Evolutionary conservation across 2,888 invertebrate genomes (phyloP).

Genomic region (Xestia sexstrigata): DNA sequence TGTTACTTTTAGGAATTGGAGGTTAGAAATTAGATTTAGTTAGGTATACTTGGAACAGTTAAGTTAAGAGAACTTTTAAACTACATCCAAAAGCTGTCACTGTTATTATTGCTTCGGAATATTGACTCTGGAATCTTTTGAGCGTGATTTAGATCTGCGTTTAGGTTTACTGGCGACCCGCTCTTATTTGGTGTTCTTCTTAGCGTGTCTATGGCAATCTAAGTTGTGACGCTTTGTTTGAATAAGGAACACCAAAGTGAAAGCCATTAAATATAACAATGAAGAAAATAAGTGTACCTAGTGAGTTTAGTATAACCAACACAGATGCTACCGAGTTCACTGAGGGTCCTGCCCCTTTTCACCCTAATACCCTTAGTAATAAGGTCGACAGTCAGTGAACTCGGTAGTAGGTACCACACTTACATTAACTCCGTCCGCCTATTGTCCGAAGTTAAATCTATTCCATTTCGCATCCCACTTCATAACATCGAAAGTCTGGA

Average conservation of each 20-base stretch:
- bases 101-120: background rate
- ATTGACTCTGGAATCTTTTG: background rate
- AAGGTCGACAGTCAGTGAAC: too few species aligned
- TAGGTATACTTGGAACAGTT: too few species aligned
- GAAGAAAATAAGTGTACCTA: background rate
- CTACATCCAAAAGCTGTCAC: background rate
- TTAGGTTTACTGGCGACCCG: too few species aligned
- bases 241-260: background rate
- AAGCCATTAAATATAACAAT: background rate
- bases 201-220: too few species aligned
- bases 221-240: background rate
- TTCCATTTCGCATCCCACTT: slow-evolving; percentile 43
- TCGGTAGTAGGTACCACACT: background rate
- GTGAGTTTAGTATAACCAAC: background rate
- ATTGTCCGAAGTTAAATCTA: slow-evolving; percentile 56
- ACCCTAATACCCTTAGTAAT: too few species aligned
- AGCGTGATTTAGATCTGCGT: too few species aligned
- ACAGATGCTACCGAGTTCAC: background rate
- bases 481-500: slow-evolving; percentile 56
- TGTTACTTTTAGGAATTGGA: too few species aligned
- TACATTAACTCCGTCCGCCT: background rate
- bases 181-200: too few species aligned
- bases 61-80: background rate
- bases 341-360: too few species aligned
- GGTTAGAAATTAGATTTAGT: too few species aligned